Evolutionary conservation across 2,888 invertebrate genomes (phyloP).

Genomic region (Pterostichus niger): DNA sequence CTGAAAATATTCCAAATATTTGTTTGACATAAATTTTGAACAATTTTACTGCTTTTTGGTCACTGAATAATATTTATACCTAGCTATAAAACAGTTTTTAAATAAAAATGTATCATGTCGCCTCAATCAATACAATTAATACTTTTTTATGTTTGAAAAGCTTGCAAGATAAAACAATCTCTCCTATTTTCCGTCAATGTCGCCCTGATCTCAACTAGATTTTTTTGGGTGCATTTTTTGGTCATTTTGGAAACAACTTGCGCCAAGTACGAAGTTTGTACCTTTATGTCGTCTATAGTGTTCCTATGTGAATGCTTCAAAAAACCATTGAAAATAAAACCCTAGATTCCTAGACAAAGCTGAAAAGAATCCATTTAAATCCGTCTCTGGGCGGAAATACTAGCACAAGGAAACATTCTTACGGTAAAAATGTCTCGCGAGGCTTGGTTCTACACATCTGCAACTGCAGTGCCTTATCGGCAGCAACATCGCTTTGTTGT

Average conservation of each 20-base stretch:
- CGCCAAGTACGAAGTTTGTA: neutral
- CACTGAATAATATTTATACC: too few species aligned
- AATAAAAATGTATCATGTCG: too few species aligned
- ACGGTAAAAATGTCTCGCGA: constrained; percentile 32
- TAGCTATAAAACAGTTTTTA: too few species aligned
- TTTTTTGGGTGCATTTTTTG: neutral
- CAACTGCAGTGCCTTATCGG: constrained; percentile 46
- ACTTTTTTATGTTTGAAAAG: too few species aligned
- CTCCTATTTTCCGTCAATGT: too few species aligned
- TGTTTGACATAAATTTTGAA: too few species aligned
- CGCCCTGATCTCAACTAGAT: neutral
- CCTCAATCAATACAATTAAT: too few species aligned
- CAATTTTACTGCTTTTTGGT: too few species aligned
- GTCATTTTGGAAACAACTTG: too few species aligned
- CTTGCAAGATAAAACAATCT: too few species aligned
- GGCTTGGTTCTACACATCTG: constrained; percentile 18
- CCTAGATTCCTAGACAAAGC: constrained; percentile 4
- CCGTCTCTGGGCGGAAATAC: constrained; percentile 26
- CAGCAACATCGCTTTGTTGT: constrained; percentile 48
- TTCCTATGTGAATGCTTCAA: neutral
- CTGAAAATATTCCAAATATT: too few species aligned
- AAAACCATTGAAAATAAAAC: constrained; percentile 18
- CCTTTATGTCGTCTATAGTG: constrained; percentile 12
- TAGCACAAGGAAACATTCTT: constrained; percentile 15
- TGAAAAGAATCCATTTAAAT: constrained; percentile 37